Percentiles rank a stretch among this genome's conserved stretches.
Evolutionary conservation across 53 echinoderm and acorn worm species (phyloP).

Genomic region (Holothuria scabra): DNA sequence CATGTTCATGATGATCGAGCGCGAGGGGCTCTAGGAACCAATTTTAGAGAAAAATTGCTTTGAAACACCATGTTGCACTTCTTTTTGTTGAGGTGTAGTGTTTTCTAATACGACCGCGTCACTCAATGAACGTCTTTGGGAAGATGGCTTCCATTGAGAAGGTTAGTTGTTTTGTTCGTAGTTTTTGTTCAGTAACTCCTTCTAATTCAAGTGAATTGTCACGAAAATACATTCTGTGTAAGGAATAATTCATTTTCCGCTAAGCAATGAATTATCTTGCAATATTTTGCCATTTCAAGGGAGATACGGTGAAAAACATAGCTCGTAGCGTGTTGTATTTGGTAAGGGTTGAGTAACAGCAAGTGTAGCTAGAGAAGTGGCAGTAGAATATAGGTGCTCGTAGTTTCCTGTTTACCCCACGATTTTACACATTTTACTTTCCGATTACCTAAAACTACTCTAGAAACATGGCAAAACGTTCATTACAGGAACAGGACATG

Average conservation of each 20-base stretch:
- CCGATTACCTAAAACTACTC: too few species aligned
- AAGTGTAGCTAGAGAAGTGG: not conserved
- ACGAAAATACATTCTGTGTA: too few species aligned
- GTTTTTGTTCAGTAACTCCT: not conserved
- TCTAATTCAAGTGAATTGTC: too few species aligned
- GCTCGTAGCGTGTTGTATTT: conserved; percentile 14
- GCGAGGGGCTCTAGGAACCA: too few species aligned
- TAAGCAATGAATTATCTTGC: too few species aligned
- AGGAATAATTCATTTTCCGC: too few species aligned
- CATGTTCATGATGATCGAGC: too few species aligned
- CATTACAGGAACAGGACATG: too few species aligned
- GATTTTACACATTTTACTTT: too few species aligned
- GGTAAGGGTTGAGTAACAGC: conserved; percentile 33
- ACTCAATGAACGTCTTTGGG: conserved; percentile 33
- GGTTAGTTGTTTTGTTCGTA: conserved; percentile 22
- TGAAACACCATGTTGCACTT: conserved; percentile 1
- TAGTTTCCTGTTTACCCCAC: conserved; percentile 34
- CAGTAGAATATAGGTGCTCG: not conserved
- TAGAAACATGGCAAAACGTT: too few species aligned
- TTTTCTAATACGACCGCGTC: conserved; percentile 24
- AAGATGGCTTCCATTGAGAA: conserved; percentile 37
- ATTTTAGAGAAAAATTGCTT: too few species aligned
- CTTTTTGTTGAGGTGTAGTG: conserved; percentile 7
- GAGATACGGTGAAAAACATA: conserved; percentile 6
- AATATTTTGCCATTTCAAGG: too few species aligned